Conservation (phyloP, 1,140 invertebrate genomes). For the Aethina tumida region DNA sequence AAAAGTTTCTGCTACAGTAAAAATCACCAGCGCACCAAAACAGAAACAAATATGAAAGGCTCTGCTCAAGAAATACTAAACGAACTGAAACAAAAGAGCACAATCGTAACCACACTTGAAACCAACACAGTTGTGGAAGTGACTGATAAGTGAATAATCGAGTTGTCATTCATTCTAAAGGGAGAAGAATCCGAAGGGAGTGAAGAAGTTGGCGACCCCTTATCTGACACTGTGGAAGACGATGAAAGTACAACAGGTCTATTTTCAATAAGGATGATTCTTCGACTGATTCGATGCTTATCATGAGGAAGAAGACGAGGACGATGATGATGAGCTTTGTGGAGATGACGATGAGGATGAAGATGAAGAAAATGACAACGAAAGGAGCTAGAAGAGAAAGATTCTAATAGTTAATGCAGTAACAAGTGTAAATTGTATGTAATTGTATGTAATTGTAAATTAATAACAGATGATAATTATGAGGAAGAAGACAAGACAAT, state of each 20-base stretch:
- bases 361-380: too few relatives aligned
- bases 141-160: not conserved
- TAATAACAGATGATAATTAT: too few relatives aligned
- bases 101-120: conserved; percentile 8
- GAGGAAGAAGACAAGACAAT: conserved; percentile 11
- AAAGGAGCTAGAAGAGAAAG: too few relatives aligned
- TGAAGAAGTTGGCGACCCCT: not conserved
- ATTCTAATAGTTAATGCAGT: too few relatives aligned
- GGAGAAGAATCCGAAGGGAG: not conserved
- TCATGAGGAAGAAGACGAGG: conserved; percentile 13
- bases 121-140: conserved; percentile 2
- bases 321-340: conserved; percentile 10
- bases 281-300: conserved; percentile 6
- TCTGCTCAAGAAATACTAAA: not conserved
- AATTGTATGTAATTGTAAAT: too few relatives aligned
- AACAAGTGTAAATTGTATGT: too few relatives aligned
- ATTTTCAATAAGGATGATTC: conserved; percentile 8
- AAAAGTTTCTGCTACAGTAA: conserved; percentile 1
- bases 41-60: not conserved
- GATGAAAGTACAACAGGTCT: conserved; percentile 23
- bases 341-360: conserved; percentile 10
- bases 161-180: not conserved
- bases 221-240: too few relatives aligned
- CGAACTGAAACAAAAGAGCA: conserved; percentile 11
- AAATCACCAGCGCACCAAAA: not conserved